Evolutionary conservation across 2,797 vertebrate genomes (phyloP), one percentile per base, ranked within the genome.

Genomic region (Passerculus sandwichensis): DNA sequence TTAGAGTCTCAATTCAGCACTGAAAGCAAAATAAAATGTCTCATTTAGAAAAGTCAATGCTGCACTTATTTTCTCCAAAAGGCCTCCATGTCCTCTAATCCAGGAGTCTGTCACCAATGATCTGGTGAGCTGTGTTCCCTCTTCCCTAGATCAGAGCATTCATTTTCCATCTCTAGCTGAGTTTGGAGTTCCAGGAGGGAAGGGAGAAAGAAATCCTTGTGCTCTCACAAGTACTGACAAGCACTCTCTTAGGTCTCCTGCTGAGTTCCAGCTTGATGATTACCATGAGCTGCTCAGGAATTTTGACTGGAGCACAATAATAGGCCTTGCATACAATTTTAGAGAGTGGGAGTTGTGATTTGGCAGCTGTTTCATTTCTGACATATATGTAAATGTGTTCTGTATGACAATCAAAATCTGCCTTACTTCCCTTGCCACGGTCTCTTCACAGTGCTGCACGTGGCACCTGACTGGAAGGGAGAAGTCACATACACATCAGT

Each of bases 311-410:
- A 91, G 71, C 91, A 80, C 79, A 92, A 23, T 53, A 57, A 82
- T n/a, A 69, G 69, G 82, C 64, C 85, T 94, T 85, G 85, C 79
- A 78, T 72, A 32, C 45, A 19, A 11, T 95, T 91, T 85, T 23
- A 62, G 88, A 42, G 91, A 77, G 91, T 94, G 32, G 91, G 91
- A 93, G 94, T 87, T 92, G 45, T 79, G 91, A 74, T 89, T 89
- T 95, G 94, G 85, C 91, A 95, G 81, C 76, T 89, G 75, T 82
- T 92, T 82, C 0, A 0, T 76, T 94, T 76, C 67, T 94, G 89
- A 71, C 78, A 91, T 44, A 10, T 23, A 77, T 74, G 75, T 80
- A 89, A 93, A 93, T 95, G 40, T 87, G 78, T 83, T 23, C 78
- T 89, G 25, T 42, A 10, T 50, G 82, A 32, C 88, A 86, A 20